Evolutionary conservation across 1,140 invertebrate genomes (phyloP).

Genomic region (Aphelenchoides fujianensis): DNA sequence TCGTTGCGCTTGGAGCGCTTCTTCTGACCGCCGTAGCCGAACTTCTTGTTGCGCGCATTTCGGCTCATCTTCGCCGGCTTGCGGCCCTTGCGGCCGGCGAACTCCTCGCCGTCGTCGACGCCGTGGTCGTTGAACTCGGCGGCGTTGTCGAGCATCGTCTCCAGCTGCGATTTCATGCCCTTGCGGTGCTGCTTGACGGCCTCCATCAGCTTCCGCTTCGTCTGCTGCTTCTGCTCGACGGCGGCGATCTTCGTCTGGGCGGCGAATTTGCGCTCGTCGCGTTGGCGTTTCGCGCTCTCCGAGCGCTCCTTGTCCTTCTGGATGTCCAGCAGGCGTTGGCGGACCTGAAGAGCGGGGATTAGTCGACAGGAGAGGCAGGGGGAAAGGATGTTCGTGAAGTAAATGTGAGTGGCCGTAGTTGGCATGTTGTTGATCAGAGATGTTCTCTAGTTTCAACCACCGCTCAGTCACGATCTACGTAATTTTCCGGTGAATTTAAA

Average conservation of each 20-base stretch:
- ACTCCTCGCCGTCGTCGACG: not conserved
- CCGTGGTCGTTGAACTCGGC: conserved; percentile 64
- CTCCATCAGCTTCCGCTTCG: conserved; percentile 69
- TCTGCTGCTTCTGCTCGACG: conserved; percentile 75
- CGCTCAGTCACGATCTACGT: too few species aligned
- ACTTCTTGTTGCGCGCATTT: conserved; percentile 74
- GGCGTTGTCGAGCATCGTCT: conserved; percentile 58
- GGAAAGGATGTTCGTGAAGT: too few species aligned
- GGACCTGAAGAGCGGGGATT: conserved; percentile 70
- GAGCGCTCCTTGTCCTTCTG: conserved; percentile 77
- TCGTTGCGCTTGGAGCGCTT: conserved; percentile 83
- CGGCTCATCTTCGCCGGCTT: conserved; percentile 54
- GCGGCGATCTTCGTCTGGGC: conserved; percentile 75
- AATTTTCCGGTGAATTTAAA: too few species aligned
- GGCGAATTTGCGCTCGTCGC: conserved; percentile 84
- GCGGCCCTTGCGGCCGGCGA: not conserved
- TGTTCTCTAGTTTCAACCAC: too few species aligned
- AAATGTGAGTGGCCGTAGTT: not conserved
- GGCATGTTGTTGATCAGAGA: too few species aligned
- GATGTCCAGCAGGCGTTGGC: conserved; percentile 78
- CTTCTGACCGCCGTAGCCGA: conserved; percentile 93
- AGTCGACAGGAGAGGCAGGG: too few species aligned
- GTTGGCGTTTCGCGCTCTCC: conserved; percentile 81
- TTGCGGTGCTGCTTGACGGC: conserved; percentile 65
- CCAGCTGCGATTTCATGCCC: conserved; percentile 61